phyloP scores from a whole-genome alignment of 2,113 vertebrate genomes.

The Pseudolaguvia tuberculata region DNA sequence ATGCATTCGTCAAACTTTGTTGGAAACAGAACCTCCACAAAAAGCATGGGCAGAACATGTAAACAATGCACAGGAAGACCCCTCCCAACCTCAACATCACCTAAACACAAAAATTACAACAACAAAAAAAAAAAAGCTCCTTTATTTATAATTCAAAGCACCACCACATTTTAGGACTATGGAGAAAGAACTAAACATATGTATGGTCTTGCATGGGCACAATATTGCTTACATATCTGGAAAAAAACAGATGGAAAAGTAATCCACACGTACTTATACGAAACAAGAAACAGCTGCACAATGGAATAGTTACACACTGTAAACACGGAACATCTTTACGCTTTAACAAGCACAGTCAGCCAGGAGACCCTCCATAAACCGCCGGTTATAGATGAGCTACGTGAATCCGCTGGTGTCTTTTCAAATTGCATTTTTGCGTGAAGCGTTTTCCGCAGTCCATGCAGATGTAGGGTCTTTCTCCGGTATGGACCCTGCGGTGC shows the following conservation, averaged over 20 bases:
- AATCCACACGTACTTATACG: slow-evolving; percentile 19
- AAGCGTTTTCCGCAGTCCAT: slow-evolving; percentile 73
- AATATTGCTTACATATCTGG: slow-evolving; percentile 32
- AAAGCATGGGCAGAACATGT: too few relatives aligned
- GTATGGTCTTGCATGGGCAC: slow-evolving; percentile 9
- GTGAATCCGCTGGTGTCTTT: slow-evolving; percentile 73
- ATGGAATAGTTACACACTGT: slow-evolving; percentile 9
- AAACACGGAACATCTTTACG: slow-evolving; percentile 13
- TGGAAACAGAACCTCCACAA: too few relatives aligned
- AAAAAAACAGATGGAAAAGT: too few relatives aligned
- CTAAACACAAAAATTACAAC: too few relatives aligned
- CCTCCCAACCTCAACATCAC: too few relatives aligned
- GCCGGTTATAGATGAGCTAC: slow-evolving; percentile 40
- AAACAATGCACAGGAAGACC: too few relatives aligned
- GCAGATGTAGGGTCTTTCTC: slow-evolving; percentile 72
- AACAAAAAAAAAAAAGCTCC: slow-evolving; percentile 13
- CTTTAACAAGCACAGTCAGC: slow-evolving; percentile 5
- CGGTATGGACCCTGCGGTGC: slow-evolving; percentile 69
- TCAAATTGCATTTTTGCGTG: slow-evolving; percentile 72
- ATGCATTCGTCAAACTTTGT: too few relatives aligned
- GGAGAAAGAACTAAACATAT: slow-evolving; percentile 34
- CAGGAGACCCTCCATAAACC: neutral
- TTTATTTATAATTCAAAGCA: slow-evolving; percentile 31
- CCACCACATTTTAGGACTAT: slow-evolving; percentile 21
- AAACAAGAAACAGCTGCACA: slow-evolving; percentile 28